Evolutionary conservation across 2,113 vertebrate genomes (phyloP).

Genomic region (Heteronetta atricapilla): DNA sequence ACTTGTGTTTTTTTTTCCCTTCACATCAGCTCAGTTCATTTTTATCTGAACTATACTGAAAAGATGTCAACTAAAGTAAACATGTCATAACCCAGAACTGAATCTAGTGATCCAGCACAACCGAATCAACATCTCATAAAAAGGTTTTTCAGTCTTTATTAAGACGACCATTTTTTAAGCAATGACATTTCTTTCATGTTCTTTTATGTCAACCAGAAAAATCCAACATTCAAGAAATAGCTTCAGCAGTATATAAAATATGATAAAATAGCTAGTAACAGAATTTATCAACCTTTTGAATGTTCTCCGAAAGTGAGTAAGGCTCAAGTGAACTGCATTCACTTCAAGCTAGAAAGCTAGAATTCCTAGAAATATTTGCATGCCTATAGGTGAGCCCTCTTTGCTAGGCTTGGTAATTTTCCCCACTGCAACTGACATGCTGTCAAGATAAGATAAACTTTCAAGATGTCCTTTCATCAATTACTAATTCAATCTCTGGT

Average conservation of each 20-base stretch:
- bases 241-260: not conserved
- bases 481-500: not conserved
- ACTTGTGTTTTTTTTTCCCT: not conserved
- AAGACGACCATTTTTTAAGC: not conserved
- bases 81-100: not conserved
- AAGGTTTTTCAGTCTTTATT: not conserved
- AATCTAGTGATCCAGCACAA: not conserved
- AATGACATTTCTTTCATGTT: not conserved
- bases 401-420: not conserved
- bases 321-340: not conserved
- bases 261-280: not conserved
- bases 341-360: not conserved
- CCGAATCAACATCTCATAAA: not conserved
- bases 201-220: not conserved
- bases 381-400: not conserved
- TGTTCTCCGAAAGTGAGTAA: not conserved
- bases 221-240: not conserved
- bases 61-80: not conserved
- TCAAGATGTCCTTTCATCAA: not conserved
- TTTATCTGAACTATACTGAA: not conserved
- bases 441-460: not conserved
- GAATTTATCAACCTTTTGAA: not conserved
- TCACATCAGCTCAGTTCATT: not conserved
- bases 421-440: not conserved
- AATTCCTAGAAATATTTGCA: conserved; percentile 17